A percentile compares a stretch with the other conserved stretches of the same genome.
These are phyloP conservation scores for Pimpla rufipes DNA, from an alignment of 2,888 invertebrate species.

Conservation along the genomic window DNA sequence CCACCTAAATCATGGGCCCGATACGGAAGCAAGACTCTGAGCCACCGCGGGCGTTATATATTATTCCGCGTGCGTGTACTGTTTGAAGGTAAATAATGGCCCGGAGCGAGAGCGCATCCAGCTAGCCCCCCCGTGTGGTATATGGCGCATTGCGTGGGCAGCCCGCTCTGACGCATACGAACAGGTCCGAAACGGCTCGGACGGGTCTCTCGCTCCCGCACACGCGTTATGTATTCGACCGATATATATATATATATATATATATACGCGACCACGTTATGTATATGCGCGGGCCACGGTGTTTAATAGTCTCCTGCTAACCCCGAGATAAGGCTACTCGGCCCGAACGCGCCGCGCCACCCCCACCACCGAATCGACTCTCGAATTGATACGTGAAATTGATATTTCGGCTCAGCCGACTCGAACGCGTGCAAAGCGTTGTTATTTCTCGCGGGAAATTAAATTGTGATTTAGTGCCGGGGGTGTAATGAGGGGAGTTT, in stretches of 20 bases:
- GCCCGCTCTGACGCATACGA: conserved; percentile 46
- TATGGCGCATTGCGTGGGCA: conserved; percentile 46
- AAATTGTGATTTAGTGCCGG: conserved; percentile 8
- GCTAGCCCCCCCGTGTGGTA: background rate
- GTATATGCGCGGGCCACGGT: conserved; percentile 23
- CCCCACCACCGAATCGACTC: conserved; percentile 8
- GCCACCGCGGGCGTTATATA: conserved; percentile 70
- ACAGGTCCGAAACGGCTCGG: conserved; percentile 26
- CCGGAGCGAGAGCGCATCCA: conserved; percentile 44
- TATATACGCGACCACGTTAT: no score
- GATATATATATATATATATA: conserved; percentile 4
- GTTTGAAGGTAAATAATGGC: conserved; percentile 75
- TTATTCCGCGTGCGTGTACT: conserved; percentile 72
- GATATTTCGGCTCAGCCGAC: conserved; percentile 32
- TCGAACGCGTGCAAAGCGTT: background rate
- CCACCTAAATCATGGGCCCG: conserved; percentile 75
- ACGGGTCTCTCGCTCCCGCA: background rate
- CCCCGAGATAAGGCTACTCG: conserved; percentile 59
- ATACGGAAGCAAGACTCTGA: conserved; percentile 74
- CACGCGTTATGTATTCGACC: conserved; percentile 4
- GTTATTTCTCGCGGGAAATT: conserved; percentile 60
- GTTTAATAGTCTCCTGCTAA: conserved; percentile 63
- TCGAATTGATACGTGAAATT: conserved; percentile 70
- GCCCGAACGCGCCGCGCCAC: no score
- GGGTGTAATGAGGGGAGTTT: background rate